phyloP scores from a whole-genome alignment of 2,797 vertebrate genomes.

The Coccyzus lansbergi region DNA sequence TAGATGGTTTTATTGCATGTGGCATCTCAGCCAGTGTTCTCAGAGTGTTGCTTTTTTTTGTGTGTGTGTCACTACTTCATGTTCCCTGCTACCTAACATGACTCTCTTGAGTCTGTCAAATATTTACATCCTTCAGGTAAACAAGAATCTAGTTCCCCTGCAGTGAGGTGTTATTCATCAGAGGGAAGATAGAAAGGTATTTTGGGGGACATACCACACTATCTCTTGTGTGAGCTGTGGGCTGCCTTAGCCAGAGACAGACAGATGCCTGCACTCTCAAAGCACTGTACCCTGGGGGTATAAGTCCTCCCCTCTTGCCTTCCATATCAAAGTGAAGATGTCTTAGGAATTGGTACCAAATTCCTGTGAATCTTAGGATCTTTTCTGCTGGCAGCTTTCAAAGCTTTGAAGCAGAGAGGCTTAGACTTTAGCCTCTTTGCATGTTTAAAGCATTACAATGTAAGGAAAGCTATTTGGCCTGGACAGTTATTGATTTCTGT shows the following conservation, averaged over 20 bases:
- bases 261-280: background rate
- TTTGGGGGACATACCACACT: background rate
- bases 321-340: background rate
- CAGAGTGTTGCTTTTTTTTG: background rate
- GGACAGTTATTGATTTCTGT: background rate
- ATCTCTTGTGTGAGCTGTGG: background rate
- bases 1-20: background rate
- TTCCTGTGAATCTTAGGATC: background rate
- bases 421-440: conserved; percentile 25
- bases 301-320: background rate
- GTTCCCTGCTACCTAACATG: background rate
- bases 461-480: background rate
- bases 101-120: background rate
- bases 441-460: background rate
- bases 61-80: background rate
- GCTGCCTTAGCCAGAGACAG: background rate
- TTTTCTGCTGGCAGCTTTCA: background rate
- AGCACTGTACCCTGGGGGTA: background rate
- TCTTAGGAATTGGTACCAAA: background rate
- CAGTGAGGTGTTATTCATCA: background rate
- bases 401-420: background rate
- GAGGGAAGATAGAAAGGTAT: background rate
- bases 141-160: background rate
- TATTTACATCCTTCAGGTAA: background rate
- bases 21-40: background rate